A percentile compares a stretch with the other conserved stretches of the same genome.
These are phyloP conservation scores for Rhabditoides inermis DNA, from an alignment of 2,888 invertebrate genomes.

Conservation along the genomic window DNA sequence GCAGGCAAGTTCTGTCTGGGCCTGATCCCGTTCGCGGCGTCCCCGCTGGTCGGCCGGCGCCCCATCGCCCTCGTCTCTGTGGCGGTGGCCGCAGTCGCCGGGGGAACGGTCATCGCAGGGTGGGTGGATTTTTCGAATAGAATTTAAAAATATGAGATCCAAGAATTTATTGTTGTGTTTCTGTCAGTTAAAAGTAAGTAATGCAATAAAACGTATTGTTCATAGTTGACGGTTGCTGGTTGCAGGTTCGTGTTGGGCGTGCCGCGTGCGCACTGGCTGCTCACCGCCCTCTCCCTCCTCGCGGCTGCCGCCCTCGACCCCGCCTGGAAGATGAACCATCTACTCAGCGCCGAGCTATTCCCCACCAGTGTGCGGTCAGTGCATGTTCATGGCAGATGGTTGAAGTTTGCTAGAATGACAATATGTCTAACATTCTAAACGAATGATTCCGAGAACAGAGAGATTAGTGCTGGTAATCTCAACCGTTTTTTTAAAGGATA, in stretches of 20 bases:
- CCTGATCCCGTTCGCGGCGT: slow-evolving; percentile 38
- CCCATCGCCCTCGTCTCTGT: slow-evolving; percentile 38
- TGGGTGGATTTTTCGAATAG: slow-evolving; percentile 8
- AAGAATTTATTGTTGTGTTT: slow-evolving; percentile 4
- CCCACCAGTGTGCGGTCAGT: slow-evolving; percentile 4
- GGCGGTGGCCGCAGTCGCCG: slow-evolving; percentile 4
- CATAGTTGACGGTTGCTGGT: background rate
- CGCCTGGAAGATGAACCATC: slow-evolving; percentile 47
- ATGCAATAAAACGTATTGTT: background rate
- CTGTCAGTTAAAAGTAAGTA: slow-evolving; percentile 4
- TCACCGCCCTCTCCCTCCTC: slow-evolving; percentile 24
- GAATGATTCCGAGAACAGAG: no score
- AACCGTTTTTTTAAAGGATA: no score
- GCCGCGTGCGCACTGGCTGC: slow-evolving; percentile 3
- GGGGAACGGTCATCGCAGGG: slow-evolving; percentile 5
- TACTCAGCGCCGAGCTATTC: slow-evolving; percentile 31
- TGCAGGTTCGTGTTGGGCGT: slow-evolving; percentile 10
- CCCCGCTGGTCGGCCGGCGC: slow-evolving; percentile 23
- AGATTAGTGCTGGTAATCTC: no score
- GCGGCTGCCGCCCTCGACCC: slow-evolving; percentile 40
- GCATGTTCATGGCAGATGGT: no score
- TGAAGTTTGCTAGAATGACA: no score
- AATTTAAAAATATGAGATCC: background rate
- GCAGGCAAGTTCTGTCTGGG: slow-evolving; percentile 24
- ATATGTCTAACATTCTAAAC: no score